These are phyloP conservation scores for Pocillopora grandis DNA, from an alignment of 92 coral and sea anemone genomes.

Conservation along the genomic window DNA sequence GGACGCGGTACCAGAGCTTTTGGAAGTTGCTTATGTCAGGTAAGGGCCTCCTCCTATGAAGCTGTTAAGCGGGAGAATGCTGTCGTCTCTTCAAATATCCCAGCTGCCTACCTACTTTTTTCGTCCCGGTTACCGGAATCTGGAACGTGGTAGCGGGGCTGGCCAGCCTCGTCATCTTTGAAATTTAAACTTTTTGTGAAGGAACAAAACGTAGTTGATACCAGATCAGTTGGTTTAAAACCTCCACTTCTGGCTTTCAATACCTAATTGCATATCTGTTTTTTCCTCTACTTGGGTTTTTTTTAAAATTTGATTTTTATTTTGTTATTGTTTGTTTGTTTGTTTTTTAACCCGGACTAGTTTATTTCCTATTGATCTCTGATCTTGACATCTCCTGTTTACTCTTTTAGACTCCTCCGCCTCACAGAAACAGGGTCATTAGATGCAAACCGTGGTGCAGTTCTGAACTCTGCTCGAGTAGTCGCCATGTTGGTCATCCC, in stretches of 20 bases:
- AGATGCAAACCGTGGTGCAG: slow-evolving; percentile 80
- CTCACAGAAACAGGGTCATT: slow-evolving; percentile 81
- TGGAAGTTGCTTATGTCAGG: slow-evolving; percentile 75
- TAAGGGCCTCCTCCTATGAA: slow-evolving; percentile 6
- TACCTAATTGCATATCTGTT: not conserved
- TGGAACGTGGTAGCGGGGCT: too few species aligned
- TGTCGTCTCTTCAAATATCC: too few species aligned
- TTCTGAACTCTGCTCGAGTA: slow-evolving; percentile 79
- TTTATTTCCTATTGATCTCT: too few species aligned
- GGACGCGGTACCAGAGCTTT: slow-evolving; percentile 83
- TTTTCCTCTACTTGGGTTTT: not conserved
- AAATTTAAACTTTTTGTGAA: too few species aligned
- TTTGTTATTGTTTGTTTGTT: not conserved
- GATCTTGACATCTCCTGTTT: not conserved
- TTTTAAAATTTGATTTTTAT: not conserved
- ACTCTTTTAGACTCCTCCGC: slow-evolving; percentile 52
- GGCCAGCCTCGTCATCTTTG: too few species aligned
- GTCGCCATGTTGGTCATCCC: slow-evolving; percentile 79
- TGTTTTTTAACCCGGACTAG: too few species aligned
- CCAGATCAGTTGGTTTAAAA: too few species aligned
- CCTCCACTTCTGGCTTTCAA: not conserved
- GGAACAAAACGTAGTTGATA: too few species aligned
- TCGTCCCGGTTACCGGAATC: too few species aligned
- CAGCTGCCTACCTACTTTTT: too few species aligned
- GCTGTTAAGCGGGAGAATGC: not conserved